These are phyloP conservation scores for Conus canariensis DNA, from an alignment of 2,888 invertebrate genomes.

Conservation along the genomic window DNA sequence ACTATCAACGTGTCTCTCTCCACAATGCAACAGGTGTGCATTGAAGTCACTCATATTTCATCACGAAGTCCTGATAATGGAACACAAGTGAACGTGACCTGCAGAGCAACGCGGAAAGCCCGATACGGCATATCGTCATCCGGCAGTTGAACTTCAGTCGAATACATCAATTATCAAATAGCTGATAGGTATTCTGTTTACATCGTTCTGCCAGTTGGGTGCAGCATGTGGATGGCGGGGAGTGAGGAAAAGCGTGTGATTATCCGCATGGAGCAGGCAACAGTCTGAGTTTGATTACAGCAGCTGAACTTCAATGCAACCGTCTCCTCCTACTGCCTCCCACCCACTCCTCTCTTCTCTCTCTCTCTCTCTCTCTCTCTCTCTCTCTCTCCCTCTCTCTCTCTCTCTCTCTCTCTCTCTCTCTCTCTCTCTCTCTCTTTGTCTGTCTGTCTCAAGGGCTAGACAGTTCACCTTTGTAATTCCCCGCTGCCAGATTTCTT, in stretches of 20 bases:
- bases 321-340: no score
- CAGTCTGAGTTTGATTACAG: no score
- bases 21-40: slow-evolving; percentile 16
- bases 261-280: no score
- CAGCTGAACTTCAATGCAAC: no score
- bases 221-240: not conserved
- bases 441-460: not conserved
- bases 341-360: no score
- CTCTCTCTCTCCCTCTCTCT: not conserved
- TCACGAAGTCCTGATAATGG: not conserved
- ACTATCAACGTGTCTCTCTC: slow-evolving; percentile 25
- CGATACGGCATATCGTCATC: not conserved
- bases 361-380: not conserved
- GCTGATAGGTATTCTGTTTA: not conserved
- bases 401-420: not conserved
- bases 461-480: no score
- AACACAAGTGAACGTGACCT: not conserved
- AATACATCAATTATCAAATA: not conserved
- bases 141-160: not conserved
- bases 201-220: not conserved
- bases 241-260: not conserved
- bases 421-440: not conserved
- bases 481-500: no score
- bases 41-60: slow-evolving; percentile 11
- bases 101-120: not conserved